phyloP scores from a whole-genome alignment of 2,113 vertebrate genomes.

The Sporophila hypoxantha region DNA sequence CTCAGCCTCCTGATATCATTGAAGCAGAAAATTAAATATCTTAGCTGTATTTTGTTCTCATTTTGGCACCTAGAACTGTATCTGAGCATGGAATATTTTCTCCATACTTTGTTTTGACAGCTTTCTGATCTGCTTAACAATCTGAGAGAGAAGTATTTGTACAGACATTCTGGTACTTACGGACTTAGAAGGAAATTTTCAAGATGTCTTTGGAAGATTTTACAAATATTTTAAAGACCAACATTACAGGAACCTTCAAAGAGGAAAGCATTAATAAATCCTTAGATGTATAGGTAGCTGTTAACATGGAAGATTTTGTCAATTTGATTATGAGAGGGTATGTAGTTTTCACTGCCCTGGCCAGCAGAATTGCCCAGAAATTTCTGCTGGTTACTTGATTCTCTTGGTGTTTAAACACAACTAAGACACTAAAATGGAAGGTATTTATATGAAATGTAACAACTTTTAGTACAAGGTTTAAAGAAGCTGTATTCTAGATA shows the following conservation, averaged over 20 bases:
- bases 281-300: background rate
- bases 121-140: background rate
- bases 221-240: background rate
- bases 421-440: background rate
- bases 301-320: background rate
- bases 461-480: background rate
- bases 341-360: background rate
- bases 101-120: background rate
- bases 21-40: background rate
- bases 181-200: background rate
- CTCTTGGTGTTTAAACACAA: background rate
- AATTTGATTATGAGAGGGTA: background rate
- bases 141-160: background rate
- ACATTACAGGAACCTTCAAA: background rate
- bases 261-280: background rate
- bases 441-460: background rate
- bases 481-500: background rate
- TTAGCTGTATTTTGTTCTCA: background rate
- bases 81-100: background rate
- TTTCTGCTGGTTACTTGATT: background rate
- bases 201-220: background rate
- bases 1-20: background rate
- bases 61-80: background rate
- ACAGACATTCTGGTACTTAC: rapidly evolving
- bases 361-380: background rate